Percentiles rank a stretch among this genome's conserved stretches.
Conservation (phyloP, 2,888 invertebrate genomes). For the Aphidius colemani region DNA sequence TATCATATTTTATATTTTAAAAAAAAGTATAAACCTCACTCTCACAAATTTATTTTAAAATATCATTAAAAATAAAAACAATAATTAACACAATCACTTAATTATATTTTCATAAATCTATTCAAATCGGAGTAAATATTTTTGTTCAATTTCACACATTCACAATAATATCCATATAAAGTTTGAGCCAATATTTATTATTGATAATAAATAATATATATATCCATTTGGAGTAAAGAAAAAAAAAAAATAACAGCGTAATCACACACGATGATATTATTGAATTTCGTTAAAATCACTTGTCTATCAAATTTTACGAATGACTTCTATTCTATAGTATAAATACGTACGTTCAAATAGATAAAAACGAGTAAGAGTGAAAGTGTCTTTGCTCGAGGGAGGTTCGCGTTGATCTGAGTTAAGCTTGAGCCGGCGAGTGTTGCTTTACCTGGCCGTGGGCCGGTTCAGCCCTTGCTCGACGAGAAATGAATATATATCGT, state of each 20-base stretch:
- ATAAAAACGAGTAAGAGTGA: slow-evolving; percentile 48
- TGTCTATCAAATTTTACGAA: not conserved
- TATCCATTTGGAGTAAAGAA: not conserved
- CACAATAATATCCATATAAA: too few relatives aligned
- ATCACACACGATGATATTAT: not conserved
- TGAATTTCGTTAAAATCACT: not conserved
- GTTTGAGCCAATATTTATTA: too few relatives aligned
- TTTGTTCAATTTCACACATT: too few relatives aligned
- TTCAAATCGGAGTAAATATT: too few relatives aligned
- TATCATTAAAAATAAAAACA: too few relatives aligned
- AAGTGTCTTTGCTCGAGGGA: slow-evolving; percentile 60
- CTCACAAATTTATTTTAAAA: too few relatives aligned
- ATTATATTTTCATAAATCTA: too few relatives aligned
- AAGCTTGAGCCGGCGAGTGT: slow-evolving; percentile 54
- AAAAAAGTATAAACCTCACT: too few relatives aligned
- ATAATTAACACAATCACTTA: too few relatives aligned
- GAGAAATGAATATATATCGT: slow-evolving; percentile 13
- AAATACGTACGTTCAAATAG: not conserved
- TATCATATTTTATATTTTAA: too few relatives aligned
- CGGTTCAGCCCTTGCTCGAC: slow-evolving; percentile 52
- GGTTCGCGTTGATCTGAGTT: slow-evolving; percentile 60
- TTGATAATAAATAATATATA: not conserved
- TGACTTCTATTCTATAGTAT: not conserved
- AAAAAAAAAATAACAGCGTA: not conserved
- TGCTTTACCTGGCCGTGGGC: slow-evolving; percentile 53